Percentiles rank a stretch among this genome's conserved stretches.
Conservation (phyloP, 2,113 vertebrate genomes). For the Sterna hirundo region DNA sequence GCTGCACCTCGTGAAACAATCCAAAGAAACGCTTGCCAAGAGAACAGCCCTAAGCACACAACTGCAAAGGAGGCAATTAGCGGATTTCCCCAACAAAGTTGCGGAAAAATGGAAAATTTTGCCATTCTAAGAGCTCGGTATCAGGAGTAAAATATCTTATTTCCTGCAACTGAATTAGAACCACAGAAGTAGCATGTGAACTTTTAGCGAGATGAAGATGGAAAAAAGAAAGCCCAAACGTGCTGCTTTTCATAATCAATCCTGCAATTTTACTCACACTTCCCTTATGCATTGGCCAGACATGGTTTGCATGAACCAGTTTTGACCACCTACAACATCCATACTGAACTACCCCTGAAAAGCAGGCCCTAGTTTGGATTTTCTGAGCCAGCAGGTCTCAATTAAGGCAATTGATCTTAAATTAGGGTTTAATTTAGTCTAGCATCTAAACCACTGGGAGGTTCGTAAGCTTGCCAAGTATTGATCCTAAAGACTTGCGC, state of each 20-base stretch:
- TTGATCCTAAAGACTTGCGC: not conserved
- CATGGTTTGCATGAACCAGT: not conserved
- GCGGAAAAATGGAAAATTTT: not conserved
- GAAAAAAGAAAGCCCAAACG: not conserved
- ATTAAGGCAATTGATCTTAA: not conserved
- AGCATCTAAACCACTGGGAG: not conserved
- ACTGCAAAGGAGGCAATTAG: not conserved
- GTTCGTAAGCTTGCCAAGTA: not conserved
- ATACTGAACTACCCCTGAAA: not conserved
- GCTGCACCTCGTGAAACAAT: not conserved
- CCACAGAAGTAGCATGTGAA: not conserved
- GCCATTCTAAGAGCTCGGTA: not conserved
- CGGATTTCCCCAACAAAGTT: not conserved
- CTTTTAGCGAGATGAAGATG: not conserved
- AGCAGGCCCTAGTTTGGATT: not conserved
- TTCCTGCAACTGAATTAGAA: not conserved
- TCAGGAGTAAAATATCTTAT: not conserved
- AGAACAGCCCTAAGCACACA: not conserved
- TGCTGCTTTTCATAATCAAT: not conserved
- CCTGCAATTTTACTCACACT: not conserved
- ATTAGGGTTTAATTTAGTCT: not conserved
- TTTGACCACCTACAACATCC: not conserved
- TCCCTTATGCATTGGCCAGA: not conserved
- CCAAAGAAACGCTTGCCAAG: not conserved
- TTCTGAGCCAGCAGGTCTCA: not conserved